Evolutionary conservation across 92 coral and sea anemone species (phyloP).

Genomic region (Bergia sp.): DNA sequence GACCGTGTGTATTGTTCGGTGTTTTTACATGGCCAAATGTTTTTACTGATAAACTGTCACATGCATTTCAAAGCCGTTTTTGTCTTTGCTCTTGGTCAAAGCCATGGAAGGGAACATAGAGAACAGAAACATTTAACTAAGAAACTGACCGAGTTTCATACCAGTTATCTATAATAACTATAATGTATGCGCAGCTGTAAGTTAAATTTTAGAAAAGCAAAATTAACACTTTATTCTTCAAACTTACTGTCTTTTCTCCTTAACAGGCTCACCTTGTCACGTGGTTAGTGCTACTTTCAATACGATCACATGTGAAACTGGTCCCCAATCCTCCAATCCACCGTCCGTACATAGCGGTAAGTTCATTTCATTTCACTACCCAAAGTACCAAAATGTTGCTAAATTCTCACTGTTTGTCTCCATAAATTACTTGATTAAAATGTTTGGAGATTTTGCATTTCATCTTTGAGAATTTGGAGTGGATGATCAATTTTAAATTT

Average conservation of each 20-base stretch:
- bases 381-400: neutral
- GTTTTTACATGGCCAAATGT: too few relatives aligned
- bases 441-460: too few relatives aligned
- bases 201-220: neutral
- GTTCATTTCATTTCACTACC: neutral
- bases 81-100: too few relatives aligned
- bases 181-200: neutral
- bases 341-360: slow-evolving; percentile 66
- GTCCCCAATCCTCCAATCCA: slow-evolving; percentile 26
- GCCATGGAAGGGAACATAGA: too few relatives aligned
- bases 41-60: too few relatives aligned
- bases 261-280: slow-evolving; percentile 70
- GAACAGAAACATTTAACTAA: too few relatives aligned
- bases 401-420: neutral
- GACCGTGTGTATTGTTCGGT: too few relatives aligned
- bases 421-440: neutral
- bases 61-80: too few relatives aligned
- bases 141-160: too few relatives aligned
- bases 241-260: neutral
- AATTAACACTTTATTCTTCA: neutral
- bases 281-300: slow-evolving; percentile 52
- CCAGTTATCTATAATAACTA: too few relatives aligned
- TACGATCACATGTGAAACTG: slow-evolving; percentile 73
- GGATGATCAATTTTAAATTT: too few relatives aligned
- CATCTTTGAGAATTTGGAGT: too few relatives aligned